Evolutionary conservation across 2,888 invertebrate genomes (phyloP).

Genomic region (Chalcosyrphus nemorum): DNA sequence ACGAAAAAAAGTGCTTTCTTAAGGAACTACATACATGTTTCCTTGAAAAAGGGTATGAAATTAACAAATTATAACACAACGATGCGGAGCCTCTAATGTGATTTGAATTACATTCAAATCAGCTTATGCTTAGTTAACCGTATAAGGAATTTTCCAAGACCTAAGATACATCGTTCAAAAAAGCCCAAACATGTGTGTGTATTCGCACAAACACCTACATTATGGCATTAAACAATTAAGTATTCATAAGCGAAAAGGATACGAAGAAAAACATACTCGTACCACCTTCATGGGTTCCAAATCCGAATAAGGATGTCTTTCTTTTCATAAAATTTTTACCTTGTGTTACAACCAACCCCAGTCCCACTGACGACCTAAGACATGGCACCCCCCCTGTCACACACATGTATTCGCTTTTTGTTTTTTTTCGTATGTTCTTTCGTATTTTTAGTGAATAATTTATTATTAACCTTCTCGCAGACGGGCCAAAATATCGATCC

Average conservation of each 20-base stretch:
- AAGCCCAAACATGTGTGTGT: neutral
- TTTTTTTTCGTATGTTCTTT: neutral
- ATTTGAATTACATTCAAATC: slow-evolving; percentile 3
- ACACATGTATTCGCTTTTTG: neutral
- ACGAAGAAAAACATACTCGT: neutral
- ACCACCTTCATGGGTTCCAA: neutral
- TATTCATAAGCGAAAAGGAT: slow-evolving; percentile 42
- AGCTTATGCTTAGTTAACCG: neutral
- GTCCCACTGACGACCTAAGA: neutral
- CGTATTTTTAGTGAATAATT: slow-evolving; percentile 65
- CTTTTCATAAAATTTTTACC: neutral
- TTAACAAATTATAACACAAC: neutral
- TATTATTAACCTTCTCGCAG: slow-evolving; percentile 53
- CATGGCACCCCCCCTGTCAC: neutral
- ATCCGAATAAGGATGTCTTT: slow-evolving; percentile 33
- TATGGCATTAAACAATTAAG: slow-evolving; percentile 15
- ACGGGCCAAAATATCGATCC: slow-evolving; percentile 50
- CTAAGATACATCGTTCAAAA: no score
- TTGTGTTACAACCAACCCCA: neutral
- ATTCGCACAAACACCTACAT: neutral
- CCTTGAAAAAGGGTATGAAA: neutral
- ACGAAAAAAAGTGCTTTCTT: no score
- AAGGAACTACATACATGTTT: neutral
- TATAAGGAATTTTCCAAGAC: neutral
- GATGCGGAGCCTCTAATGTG: neutral